Conservation (phyloP, 2,888 invertebrate species). For the Timema cristinae region DNA sequence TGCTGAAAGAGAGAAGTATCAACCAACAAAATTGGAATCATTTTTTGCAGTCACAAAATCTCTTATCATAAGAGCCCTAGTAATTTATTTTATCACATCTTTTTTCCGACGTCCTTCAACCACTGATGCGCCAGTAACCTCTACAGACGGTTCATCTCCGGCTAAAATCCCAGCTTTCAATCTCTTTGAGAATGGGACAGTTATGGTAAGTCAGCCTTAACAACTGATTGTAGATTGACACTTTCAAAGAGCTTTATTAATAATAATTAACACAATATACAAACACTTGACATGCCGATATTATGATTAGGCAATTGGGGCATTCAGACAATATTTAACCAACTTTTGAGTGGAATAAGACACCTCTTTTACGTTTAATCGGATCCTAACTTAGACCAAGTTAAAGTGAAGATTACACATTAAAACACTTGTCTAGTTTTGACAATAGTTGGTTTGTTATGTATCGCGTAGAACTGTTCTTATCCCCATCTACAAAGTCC, state of each 20-base stretch:
- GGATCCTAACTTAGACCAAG: too few relatives aligned
- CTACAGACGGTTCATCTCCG: not conserved
- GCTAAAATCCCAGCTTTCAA: conserved; percentile 56
- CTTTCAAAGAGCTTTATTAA: not conserved
- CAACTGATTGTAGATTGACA: not conserved
- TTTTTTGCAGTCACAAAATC: conserved; percentile 83
- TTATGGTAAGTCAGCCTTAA: conserved; percentile 50
- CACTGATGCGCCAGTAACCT: conserved; percentile 43
- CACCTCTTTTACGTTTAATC: too few relatives aligned
- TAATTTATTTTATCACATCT: conserved; percentile 89
- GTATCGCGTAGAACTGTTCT: too few relatives aligned
- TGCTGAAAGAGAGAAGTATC: conserved; percentile 42
- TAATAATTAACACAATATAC: not conserved
- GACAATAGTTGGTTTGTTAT: too few relatives aligned
- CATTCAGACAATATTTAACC: too few relatives aligned
- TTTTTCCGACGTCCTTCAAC: conserved; percentile 68
- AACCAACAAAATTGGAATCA: conserved; percentile 67
- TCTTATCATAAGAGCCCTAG: conserved; percentile 77
- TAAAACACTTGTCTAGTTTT: too few relatives aligned
- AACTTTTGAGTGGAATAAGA: too few relatives aligned
- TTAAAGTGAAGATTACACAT: too few relatives aligned
- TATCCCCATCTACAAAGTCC: too few relatives aligned
- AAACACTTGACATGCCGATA: too few relatives aligned
- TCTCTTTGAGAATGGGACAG: conserved; percentile 77
- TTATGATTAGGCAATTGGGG: too few relatives aligned